Evolutionary conservation across 2,113 vertebrate species (phyloP).

Genomic region (Oryzias woworae): DNA sequence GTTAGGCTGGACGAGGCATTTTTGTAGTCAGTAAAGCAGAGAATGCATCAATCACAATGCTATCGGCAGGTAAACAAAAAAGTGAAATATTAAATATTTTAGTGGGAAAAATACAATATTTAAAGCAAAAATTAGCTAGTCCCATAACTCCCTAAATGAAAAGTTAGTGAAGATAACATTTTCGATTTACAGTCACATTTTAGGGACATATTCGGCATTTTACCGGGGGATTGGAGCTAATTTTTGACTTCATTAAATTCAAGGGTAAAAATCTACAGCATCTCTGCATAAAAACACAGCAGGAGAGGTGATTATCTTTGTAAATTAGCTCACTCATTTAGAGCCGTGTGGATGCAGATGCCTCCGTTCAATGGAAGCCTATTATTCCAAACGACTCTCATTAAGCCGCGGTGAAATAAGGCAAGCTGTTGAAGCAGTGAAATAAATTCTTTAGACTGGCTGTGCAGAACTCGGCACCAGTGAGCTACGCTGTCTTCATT

Average conservation of each 20-base stretch:
- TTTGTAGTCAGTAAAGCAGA: slow-evolving; percentile 9
- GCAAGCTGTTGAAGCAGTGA: slow-evolving; percentile 74
- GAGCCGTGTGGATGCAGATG: slow-evolving; percentile 82
- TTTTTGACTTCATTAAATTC: slow-evolving; percentile 73
- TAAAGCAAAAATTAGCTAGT: not conserved
- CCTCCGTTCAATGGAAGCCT: slow-evolving; percentile 75
- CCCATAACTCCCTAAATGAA: slow-evolving; percentile 21
- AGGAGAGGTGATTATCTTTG: slow-evolving; percentile 76
- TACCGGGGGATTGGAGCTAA: slow-evolving; percentile 45
- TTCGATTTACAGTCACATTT: slow-evolving; percentile 34
- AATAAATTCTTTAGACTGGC: slow-evolving; percentile 75
- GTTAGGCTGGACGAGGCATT: not conserved
- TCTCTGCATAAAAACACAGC: slow-evolving; percentile 70
- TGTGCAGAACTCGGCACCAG: slow-evolving; percentile 53
- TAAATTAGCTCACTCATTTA: slow-evolving; percentile 82
- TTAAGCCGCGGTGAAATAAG: slow-evolving; percentile 74
- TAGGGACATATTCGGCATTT: slow-evolving; percentile 32
- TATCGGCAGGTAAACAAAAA: too few relatives aligned
- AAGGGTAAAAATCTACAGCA: slow-evolving; percentile 64
- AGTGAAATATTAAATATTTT: not conserved
- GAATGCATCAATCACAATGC: too few relatives aligned
- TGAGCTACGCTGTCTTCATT: slow-evolving; percentile 63
- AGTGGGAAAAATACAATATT: not conserved
- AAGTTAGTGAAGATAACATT: slow-evolving; percentile 39
- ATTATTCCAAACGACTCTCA: slow-evolving; percentile 79